Percentiles rank a stretch among this genome's conserved stretches.
Conservation (phyloP, 2,888 invertebrate genomes). For the Amiota mariae region DNA sequence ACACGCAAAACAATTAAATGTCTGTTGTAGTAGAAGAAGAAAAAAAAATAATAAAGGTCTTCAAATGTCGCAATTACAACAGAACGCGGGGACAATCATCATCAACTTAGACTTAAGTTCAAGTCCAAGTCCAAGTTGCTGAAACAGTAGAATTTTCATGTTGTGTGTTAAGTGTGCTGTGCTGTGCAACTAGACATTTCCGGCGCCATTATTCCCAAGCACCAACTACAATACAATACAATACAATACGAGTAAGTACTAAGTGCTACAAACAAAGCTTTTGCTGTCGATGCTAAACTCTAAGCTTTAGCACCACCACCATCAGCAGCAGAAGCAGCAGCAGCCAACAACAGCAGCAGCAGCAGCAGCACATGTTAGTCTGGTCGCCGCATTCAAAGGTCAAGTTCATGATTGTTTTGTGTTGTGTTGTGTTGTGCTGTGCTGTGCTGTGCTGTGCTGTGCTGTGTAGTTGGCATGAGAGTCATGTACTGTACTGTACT, state of each 20-base stretch:
- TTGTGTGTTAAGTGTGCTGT: neutral
- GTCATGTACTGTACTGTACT: no score
- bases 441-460: constrained; percentile 33
- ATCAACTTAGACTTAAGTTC: constrained; percentile 34
- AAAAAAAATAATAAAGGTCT: neutral
- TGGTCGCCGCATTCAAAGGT: constrained; percentile 35
- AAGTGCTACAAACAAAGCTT: no score
- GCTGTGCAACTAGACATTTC: constrained; percentile 34
- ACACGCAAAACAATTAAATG: constrained; percentile 25
- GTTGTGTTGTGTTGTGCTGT: constrained; percentile 23
- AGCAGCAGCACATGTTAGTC: neutral
- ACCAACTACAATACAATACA: constrained; percentile 30
- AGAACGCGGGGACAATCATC: constrained; percentile 16
- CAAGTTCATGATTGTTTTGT: constrained; percentile 40
- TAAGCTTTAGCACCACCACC: neutral
- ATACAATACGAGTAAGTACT: neutral
- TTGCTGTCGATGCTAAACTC: constrained; percentile 9
- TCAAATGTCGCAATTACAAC: constrained; percentile 18
- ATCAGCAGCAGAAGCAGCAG: neutral
- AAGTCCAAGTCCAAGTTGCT: constrained; percentile 30
- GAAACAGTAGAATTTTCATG: neutral
- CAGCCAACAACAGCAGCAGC: neutral
- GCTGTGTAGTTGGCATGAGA: neutral
- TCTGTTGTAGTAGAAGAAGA: neutral
- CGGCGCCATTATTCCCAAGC: constrained; percentile 35